Base-by-base conservation (phyloP, 2,888 invertebrate species). In the Phragmatobia fuliginosa region DNA sequence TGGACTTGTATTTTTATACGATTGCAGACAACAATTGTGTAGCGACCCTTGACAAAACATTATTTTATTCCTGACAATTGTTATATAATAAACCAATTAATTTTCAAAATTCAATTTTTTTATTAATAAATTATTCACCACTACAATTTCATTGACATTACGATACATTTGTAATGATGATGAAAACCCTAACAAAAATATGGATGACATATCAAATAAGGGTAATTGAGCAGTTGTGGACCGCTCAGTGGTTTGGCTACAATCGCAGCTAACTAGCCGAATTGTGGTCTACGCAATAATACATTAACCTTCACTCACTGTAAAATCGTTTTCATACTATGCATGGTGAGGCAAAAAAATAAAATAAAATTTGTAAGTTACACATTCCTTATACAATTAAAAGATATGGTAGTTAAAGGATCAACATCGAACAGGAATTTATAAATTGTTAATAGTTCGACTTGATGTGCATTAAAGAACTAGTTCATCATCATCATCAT, bases 221-320 rank as follows among this genome's bases (percentile, higher is more conserved):
- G 70, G 62, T 49, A 72, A 65, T 71, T 68, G 74, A 73, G 59
- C 73, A 71, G 69, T 41, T 67, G 71, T 73, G 61, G 72, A 71
- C 70, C 49, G 70, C 62, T 73, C 74, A 41, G 80, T 41, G 82
- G 81, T 81, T 79, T 81, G 82, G 74, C 80, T 79, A 76, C 81
- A 81, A 81, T 81, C 73, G 78, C 59, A 75, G 74, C 74, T 81
- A 81, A 81, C 81, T 81, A 79, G 74, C 74, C 70, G 66, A 62
- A 60, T 38, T 78, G 80, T 58, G 82, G 81, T 78, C 58, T 73
- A 68, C 73, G 66, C 74, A 76, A 79, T 72, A 79, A 76, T 69
- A 68, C 71, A 63, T 70, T 72, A 21, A 62, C 63, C 61, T 72
- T 31, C 8, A 4, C 14, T 33, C 25, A 18, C 11, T 10, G 11